Percentiles rank a stretch among this genome's conserved stretches.
phyloP scores from a whole-genome alignment of 2,888 invertebrate species.

The Euproctis similis region DNA sequence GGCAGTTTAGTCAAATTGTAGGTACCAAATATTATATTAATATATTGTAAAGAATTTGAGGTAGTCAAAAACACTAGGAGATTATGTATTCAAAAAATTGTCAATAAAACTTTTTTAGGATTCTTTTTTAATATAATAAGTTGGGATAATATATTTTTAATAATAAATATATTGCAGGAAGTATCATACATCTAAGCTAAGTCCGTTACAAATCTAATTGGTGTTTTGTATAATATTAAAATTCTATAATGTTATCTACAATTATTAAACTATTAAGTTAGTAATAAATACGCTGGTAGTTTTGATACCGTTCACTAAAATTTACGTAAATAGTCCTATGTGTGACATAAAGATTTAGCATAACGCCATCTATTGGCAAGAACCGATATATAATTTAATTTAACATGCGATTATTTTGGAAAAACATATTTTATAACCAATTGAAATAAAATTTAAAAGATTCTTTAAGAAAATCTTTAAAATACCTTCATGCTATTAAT shows the following conservation, averaged over 20 bases:
- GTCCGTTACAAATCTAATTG: constrained; percentile 46
- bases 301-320: too few species aligned
- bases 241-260: too few species aligned
- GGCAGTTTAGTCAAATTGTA: constrained; percentile 26
- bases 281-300: neutral
- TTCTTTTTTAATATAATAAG: constrained; percentile 32
- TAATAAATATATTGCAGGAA: constrained; percentile 34
- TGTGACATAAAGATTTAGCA: too few species aligned
- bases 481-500: too few species aligned
- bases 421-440: too few species aligned
- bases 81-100: constrained; percentile 29
- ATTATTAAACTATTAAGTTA: too few species aligned
- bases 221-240: constrained; percentile 58
- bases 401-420: too few species aligned
- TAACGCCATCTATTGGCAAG: too few species aligned
- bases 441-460: too few species aligned
- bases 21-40: constrained; percentile 12
- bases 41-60: constrained; percentile 34
- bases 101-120: constrained; percentile 34
- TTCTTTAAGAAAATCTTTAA: too few species aligned
- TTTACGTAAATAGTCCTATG: too few species aligned
- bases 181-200: constrained; percentile 28
- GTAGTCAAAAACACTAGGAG: constrained; percentile 42
- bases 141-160: constrained; percentile 31
- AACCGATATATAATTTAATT: too few species aligned